phyloP scores from a whole-genome alignment of 2,888 invertebrate species.

The Amorpha juglandis region DNA sequence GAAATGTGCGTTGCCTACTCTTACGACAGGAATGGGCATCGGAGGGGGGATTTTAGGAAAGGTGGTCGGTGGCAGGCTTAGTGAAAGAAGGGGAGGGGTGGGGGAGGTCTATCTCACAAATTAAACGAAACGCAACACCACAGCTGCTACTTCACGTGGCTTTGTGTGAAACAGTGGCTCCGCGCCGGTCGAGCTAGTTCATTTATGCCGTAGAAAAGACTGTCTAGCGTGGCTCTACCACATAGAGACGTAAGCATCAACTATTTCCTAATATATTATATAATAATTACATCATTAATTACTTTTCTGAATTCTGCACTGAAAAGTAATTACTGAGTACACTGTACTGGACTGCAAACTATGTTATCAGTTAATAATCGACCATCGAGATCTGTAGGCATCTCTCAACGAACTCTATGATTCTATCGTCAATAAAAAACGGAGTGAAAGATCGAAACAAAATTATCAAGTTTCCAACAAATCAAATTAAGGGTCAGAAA shows the following conservation, averaged over 20 bases:
- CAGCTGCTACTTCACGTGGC: neutral
- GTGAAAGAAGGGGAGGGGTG: neutral
- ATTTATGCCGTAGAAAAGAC: neutral
- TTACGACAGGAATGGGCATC: neutral
- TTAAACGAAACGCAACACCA: neutral
- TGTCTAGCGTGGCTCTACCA: slow-evolving; percentile 16
- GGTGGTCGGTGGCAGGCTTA: no score
- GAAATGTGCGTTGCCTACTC: neutral
- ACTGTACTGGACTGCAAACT: no score
- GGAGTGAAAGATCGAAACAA: no score
- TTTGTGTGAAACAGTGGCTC: slow-evolving; percentile 12
- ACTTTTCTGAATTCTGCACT: neutral
- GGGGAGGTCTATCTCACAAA: neutral
- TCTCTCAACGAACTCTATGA: no score
- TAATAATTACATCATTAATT: neutral
- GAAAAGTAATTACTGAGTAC: neutral
- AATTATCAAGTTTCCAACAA: neutral
- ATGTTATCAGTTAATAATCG: no score
- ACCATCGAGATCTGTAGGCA: no score
- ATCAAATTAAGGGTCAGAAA: neutral
- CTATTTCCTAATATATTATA: neutral
- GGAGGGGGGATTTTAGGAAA: neutral
- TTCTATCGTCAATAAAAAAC: no score
- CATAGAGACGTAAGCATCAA: neutral
- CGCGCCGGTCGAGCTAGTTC: slow-evolving; percentile 5